Evolutionary conservation across 2,113 vertebrate species (phyloP), one percentile per base, ranked within the genome.

Genomic region (Nibea coibor): DNA sequence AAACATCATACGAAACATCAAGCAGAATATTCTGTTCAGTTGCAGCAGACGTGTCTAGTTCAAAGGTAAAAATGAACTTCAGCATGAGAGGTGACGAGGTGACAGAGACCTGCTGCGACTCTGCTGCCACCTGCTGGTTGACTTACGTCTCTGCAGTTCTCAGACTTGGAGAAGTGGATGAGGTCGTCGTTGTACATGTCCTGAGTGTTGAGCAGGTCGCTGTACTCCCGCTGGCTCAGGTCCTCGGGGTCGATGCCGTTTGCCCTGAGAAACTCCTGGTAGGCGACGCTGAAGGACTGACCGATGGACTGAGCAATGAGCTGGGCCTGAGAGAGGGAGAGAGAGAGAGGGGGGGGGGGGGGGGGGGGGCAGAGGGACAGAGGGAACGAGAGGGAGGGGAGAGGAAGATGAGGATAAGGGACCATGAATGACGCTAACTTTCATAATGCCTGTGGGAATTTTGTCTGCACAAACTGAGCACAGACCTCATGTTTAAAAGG

Each of bases 131-230:
- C 88, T 79, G 56, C 70, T 89, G 84, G 57, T 17, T 1, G 10
- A 94, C 97, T 57, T 92, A 99, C 98, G 42, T 99, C 97, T 96
- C 96, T 98, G 94, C 98, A 99, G 94, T 99, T 99, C 93, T 99
- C 98, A 0, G 98, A 99, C 92, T 99, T 99, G 85, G 98, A 99
- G 94, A 99, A 99, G 92, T 99, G 98, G 91, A 99, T 97, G 94
- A 99, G 95, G 93, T 99, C 98, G 4, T 99, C 98, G 26, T 99
- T 99, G 95, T 99, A 99, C 98, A 99, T 99, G 94, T 99, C 98
- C 91, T 99, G 98, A 91, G 97, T 99, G 92, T 97, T 99, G 88
- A 99, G 98, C 89, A 99, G 94, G 93, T 99, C 97, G 2, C 97
- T 99, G 66, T 99, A 99, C 85, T 99, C 98, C 84, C 97, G 95